phyloP scores from a whole-genome alignment of 2,797 vertebrate species.

The Tapirus indicus region DNA sequence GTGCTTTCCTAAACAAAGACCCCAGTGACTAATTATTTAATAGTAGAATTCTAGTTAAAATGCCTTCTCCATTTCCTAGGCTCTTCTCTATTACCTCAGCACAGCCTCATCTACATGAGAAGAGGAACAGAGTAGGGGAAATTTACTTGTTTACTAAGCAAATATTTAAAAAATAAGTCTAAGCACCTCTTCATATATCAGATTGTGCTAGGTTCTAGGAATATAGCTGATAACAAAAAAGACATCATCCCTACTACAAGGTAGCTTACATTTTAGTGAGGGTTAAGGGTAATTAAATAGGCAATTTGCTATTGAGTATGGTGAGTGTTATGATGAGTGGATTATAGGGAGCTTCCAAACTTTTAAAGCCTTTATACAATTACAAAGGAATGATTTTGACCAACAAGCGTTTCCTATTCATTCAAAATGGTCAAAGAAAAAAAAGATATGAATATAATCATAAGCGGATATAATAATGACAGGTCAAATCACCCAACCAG shows the following conservation, averaged over 20 bases:
- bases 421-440: constrained; percentile 38
- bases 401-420: not conserved
- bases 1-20: constrained; percentile 2
- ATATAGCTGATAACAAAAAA: constrained; percentile 4
- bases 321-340: not conserved
- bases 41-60: not conserved
- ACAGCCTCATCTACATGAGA: not conserved
- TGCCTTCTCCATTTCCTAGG: not conserved
- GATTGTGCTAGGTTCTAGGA: not conserved
- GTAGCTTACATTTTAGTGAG: not conserved
- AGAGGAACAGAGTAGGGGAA: not conserved
- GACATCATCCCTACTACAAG: not conserved
- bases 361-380: not conserved
- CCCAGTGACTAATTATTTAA: not conserved
- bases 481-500: not conserved
- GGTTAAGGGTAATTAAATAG: constrained; percentile 6
- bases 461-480: not conserved
- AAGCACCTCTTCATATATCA: not conserved
- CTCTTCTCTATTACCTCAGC: not conserved
- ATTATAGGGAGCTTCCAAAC: not conserved
- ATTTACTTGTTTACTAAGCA: not conserved
- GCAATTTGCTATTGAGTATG: not conserved
- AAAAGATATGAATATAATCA: not conserved
- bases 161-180: not conserved
- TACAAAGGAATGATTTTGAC: not conserved